Evolutionary conservation across 2,797 vertebrate species (phyloP).

Genomic region (Sebastes dallii): DNA sequence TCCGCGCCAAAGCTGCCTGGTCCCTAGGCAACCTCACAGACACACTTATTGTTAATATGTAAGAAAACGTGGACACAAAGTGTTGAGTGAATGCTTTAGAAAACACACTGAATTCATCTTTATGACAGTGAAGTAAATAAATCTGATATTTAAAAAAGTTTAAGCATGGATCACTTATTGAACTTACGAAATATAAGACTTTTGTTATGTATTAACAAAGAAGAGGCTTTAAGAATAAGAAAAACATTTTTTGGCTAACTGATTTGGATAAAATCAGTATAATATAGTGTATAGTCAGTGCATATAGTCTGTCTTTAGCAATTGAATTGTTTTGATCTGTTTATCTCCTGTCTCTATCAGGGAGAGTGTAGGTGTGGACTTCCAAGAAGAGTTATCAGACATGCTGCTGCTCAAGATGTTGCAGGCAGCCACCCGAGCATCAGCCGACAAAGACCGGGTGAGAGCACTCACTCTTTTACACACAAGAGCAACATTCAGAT

Average conservation of each 20-base stretch:
- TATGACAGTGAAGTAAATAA: neutral
- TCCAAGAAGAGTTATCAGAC: slow-evolving; percentile 95
- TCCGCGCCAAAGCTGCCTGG: slow-evolving; percentile 97
- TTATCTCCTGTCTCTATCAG: slow-evolving; percentile 67
- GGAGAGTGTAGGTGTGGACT: slow-evolving; percentile 88
- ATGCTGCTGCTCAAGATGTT: slow-evolving; percentile 94
- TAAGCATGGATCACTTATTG: neutral
- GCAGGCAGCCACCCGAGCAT: slow-evolving; percentile 87
- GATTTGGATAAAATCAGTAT: neutral
- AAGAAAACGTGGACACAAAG: slow-evolving; percentile 45
- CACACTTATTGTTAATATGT: slow-evolving; percentile 95
- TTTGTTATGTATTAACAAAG: neutral
- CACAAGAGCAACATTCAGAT: neutral
- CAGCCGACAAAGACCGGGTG: slow-evolving; percentile 95
- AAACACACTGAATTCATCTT: neutral
- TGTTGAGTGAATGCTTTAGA: neutral
- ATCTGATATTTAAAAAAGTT: neutral
- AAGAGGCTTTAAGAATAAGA: neutral
- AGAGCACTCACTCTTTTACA: neutral
- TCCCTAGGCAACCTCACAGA: slow-evolving; percentile 97
- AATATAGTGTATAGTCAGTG: neutral
- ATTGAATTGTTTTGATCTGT: neutral
- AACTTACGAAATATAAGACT: neutral
- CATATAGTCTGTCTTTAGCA: neutral
- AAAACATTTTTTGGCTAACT: neutral